A percentile compares a stretch with the other conserved stretches of the same genome.
Conservation (phyloP, 1,140 invertebrate species). For the Mactra quadrangularis region DNA sequence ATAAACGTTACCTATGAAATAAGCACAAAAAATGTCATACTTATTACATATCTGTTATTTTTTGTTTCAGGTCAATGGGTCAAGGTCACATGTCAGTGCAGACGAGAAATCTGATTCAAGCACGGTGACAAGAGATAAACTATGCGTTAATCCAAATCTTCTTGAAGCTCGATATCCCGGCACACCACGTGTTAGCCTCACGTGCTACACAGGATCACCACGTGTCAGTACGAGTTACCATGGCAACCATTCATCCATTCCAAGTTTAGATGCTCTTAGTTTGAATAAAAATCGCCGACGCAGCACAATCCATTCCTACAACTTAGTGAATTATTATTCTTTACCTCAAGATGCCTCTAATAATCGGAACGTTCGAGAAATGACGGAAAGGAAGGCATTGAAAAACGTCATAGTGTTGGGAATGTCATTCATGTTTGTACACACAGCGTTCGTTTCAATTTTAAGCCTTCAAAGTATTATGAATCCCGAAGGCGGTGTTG, state of each 20-base stretch:
- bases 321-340: slow-evolving; percentile 75
- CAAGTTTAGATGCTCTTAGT: slow-evolving; percentile 57
- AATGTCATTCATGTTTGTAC: slow-evolving; percentile 81
- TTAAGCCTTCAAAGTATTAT: slow-evolving; percentile 81
- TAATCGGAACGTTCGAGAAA: slow-evolving; percentile 67
- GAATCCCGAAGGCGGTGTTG: slow-evolving; percentile 78
- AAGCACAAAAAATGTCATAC: no score
- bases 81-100: slow-evolving; percentile 28
- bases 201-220: slow-evolving; percentile 38
- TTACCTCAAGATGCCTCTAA: slow-evolving; percentile 74
- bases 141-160: slow-evolving; percentile 15
- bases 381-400: slow-evolving; percentile 74
- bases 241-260: slow-evolving; percentile 48
- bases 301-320: slow-evolving; percentile 79
- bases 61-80: slow-evolving; percentile 21
- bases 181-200: slow-evolving; percentile 42
- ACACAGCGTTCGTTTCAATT: slow-evolving; percentile 81
- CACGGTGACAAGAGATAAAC: slow-evolving; percentile 41
- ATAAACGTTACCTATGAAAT: no score
- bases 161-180: slow-evolving; percentile 27
- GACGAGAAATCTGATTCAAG: slow-evolving; percentile 50
- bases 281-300: slow-evolving; percentile 70
- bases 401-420: slow-evolving; percentile 81
- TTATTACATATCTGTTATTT: no score
- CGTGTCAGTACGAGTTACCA: slow-evolving; percentile 50